Evolutionary conservation across 1,140 invertebrate genomes (phyloP).

Genomic region (Drosophila willistoni): DNA sequence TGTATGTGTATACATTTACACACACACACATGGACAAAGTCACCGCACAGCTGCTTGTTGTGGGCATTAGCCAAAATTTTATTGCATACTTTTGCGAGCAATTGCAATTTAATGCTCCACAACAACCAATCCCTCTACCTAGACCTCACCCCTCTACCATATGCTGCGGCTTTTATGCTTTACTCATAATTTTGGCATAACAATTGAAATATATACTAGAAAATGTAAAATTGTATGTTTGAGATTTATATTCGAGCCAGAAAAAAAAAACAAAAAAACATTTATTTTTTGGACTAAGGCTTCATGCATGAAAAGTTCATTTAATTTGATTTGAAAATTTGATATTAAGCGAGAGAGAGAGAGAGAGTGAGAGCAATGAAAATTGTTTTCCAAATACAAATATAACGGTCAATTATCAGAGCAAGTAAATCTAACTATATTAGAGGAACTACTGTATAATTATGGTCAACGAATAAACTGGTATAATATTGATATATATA

Average conservation of each 20-base stretch:
- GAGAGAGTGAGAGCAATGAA: not conserved
- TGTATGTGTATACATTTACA: constrained; percentile 24
- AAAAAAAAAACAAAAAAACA: not conserved
- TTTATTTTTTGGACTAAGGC: constrained; percentile 13
- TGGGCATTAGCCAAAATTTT: constrained; percentile 80
- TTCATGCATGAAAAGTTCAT: constrained; percentile 13
- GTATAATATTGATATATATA: not conserved
- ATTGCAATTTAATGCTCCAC: constrained; percentile 79
- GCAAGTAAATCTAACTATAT: constrained; percentile 4
- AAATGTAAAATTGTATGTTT: constrained; percentile 45
- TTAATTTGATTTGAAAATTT: constrained; percentile 15
- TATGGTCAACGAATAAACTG: not conserved
- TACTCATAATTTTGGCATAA: constrained; percentile 75
- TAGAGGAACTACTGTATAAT: not conserved
- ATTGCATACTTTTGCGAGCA: constrained; percentile 78
- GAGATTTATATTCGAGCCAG: constrained; percentile 51
- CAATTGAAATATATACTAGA: constrained; percentile 57
- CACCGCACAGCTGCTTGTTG: constrained; percentile 51
- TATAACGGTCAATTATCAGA: constrained; percentile 6
- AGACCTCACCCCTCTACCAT: constrained; percentile 18
- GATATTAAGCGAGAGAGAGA: not conserved
- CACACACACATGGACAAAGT: constrained; percentile 19
- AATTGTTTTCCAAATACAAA: constrained; percentile 3
- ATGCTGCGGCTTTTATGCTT: constrained; percentile 69
- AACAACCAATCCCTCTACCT: not conserved